Evolutionary conservation across 2,888 invertebrate genomes (phyloP), one percentile per base, ranked within the genome.

Genomic region (Pheosia tremula): DNA sequence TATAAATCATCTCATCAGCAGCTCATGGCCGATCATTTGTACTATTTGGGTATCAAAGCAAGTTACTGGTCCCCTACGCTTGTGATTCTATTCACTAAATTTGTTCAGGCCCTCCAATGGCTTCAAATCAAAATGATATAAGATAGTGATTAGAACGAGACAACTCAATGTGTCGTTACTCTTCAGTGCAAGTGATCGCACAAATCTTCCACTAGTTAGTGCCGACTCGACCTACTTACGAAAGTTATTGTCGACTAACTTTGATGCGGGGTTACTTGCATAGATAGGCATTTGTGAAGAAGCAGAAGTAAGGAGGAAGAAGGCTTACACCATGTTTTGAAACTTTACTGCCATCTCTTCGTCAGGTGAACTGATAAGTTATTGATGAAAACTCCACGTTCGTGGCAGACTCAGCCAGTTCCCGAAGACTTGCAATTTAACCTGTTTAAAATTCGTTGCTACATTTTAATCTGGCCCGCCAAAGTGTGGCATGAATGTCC

Each of bases 181-280:
- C 53, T 39, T 53, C 45, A 60, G 55, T 43, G 58, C 45, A 62
- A 64, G 56, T 56, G 69, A 63, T 68, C 72, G 52, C 63, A 79
- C 80, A 83, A 82, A 81, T 83, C 80, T 82, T 78, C 69, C 63
- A 58, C 63, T 73, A 79, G 77, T 82, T 80, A 80, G 78, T 76
- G 74, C 69, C 73, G 63, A 63, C 66, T 61, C 66, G 71, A 72
- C 76, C 78, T 68, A 75, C 74, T 78, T 78, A 70, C 67, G 67
- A 57, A 72, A 82, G 74, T 78, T 80, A 81, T 78, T 72, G 78
- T 75, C 79, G 64, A 66, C 69, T 68, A 81, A 80, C 75, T 81
- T 82, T 73, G 67, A 67, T 76, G 69, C 59, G 69, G 64, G 70
- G 69, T 70, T 67, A 60, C 59, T 65, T 67, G 57, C 67, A 61